Evolutionary conservation across 1,140 invertebrate genomes (phyloP).

Genomic region (Lerema accius): DNA sequence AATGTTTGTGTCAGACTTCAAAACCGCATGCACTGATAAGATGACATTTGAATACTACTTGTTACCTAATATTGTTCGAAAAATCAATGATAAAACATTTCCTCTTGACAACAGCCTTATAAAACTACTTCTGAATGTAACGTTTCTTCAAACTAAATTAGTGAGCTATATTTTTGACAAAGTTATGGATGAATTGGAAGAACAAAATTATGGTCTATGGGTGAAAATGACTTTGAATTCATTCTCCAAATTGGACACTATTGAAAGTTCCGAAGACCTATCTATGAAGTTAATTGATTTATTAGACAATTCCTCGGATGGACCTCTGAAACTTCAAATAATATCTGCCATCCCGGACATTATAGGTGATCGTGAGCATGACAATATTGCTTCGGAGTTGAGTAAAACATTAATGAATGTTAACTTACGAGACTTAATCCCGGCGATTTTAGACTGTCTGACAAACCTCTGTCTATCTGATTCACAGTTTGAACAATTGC

Average conservation of each 20-base stretch:
- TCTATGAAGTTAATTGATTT: conserved; percentile 68
- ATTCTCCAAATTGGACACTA: conserved; percentile 64
- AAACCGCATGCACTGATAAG: conserved; percentile 59
- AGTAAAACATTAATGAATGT: conserved; percentile 70
- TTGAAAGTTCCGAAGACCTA: conserved; percentile 61
- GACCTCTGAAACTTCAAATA: conserved; percentile 71
- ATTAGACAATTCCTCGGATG: conserved; percentile 68
- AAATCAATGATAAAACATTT: conserved; percentile 49
- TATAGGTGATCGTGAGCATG: conserved; percentile 71
- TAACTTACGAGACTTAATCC: conserved; percentile 68
- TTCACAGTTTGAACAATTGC: conserved; percentile 66
- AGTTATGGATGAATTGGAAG: conserved; percentile 66
- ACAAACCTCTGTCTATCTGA: conserved; percentile 72
- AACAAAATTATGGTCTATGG: conserved; percentile 60
- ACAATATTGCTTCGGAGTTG: conserved; percentile 71
- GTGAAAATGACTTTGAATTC: conserved; percentile 75
- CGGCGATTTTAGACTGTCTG: conserved; percentile 75
- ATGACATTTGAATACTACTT: conserved; percentile 69
- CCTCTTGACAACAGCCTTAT: conserved; percentile 64
- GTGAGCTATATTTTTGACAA: conserved; percentile 68
- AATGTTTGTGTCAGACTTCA: conserved; percentile 62
- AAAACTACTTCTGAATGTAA: conserved; percentile 71
- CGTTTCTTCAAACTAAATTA: conserved; percentile 70
- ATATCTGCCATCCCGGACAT: conserved; percentile 80
- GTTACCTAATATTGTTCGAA: conserved; percentile 64